phyloP scores from a whole-genome alignment of 1,140 invertebrate genomes.

The Bombus picipes region DNA sequence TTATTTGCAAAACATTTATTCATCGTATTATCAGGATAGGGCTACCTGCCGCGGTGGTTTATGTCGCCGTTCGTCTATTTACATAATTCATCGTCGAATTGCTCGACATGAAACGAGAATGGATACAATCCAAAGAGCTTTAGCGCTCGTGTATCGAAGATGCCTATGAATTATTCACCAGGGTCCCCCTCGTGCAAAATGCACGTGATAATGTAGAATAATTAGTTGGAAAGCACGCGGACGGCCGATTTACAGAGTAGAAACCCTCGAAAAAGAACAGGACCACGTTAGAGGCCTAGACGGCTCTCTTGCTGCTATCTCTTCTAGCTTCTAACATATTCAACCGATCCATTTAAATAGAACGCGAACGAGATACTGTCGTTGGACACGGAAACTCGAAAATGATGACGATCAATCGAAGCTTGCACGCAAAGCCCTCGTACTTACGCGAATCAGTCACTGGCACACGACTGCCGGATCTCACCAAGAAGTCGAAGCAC shows the following conservation, averaged over 20 bases:
- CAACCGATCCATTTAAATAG: conserved; percentile 22
- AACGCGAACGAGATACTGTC: conserved; percentile 34
- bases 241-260: background rate
- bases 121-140: conserved; percentile 16
- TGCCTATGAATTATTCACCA: conserved; percentile 43
- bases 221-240: conserved; percentile 13
- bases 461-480: background rate
- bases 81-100: conserved; percentile 45
- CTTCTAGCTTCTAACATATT: background rate
- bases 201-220: conserved; percentile 40
- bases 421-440: conserved; percentile 27
- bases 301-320: background rate
- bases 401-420: conserved; percentile 34
- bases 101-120: conserved; percentile 28
- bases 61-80: conserved; percentile 30
- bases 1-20: conserved; percentile 42
- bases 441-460: conserved; percentile 10
- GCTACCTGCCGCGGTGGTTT: conserved; percentile 9
- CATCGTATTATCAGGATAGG: conserved; percentile 17
- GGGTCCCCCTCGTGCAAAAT: background rate
- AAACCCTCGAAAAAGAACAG: conserved; percentile 21
- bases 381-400: conserved; percentile 40
- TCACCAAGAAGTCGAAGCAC: background rate
- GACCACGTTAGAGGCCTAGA: no score
- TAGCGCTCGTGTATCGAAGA: conserved; percentile 27